Evolutionary conservation across 2,797 vertebrate species (phyloP).

Genomic region (Hypotaenidia okinawae): DNA sequence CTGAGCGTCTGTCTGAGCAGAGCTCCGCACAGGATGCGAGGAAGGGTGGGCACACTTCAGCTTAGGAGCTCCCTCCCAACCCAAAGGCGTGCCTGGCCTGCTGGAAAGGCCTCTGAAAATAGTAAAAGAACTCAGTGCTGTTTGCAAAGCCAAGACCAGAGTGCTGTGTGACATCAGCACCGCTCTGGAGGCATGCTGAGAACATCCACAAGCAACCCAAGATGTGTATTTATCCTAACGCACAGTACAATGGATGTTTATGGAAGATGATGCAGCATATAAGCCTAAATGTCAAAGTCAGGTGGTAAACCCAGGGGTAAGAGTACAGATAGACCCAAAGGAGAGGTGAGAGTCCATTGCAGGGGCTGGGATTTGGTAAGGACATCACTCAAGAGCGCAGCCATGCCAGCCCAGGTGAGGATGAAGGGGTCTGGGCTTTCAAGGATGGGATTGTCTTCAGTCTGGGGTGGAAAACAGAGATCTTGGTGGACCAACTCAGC

Average conservation of each 20-base stretch:
- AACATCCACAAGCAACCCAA: background rate
- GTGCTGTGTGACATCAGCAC: background rate
- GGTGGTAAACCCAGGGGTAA: background rate
- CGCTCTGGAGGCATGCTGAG: background rate
- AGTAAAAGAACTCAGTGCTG: background rate
- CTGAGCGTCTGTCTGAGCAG: background rate
- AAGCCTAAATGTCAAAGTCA: background rate
- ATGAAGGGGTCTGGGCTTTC: background rate
- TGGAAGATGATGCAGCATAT: background rate
- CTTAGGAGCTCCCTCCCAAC: background rate
- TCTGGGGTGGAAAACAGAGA: background rate
- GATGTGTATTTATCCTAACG: background rate
- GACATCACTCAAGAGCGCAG: rapidly evolving
- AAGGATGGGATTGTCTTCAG: background rate
- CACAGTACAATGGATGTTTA: background rate
- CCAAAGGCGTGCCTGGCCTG: background rate
- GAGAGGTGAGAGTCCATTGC: background rate
- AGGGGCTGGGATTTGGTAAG: background rate
- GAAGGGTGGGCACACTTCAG: background rate
- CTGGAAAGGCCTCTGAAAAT: background rate
- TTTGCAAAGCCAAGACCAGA: background rate
- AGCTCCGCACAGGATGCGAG: rapidly evolving
- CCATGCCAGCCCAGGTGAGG: rapidly evolving
- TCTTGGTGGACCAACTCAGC: background rate
- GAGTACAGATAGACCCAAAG: background rate